A percentile compares a stretch with the other conserved stretches of the same genome.
phyloP scores from a whole-genome alignment of 92 coral and sea anemone species.

The Chrysogorgia sp. region DNA sequence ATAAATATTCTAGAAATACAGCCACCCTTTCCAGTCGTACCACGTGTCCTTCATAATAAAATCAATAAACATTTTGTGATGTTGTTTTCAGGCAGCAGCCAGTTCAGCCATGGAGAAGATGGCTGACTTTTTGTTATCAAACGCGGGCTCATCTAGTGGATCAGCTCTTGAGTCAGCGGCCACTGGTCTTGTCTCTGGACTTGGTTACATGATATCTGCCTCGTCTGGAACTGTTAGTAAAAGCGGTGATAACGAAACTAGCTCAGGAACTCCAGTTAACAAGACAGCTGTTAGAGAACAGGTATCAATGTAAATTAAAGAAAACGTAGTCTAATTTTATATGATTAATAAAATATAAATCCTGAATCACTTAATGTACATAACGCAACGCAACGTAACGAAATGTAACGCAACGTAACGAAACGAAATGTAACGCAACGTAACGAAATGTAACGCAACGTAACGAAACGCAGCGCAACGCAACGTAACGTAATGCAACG shows the following conservation, averaged over 20 bases:
- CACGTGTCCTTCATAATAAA: too few relatives aligned
- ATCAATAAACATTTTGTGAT: not conserved
- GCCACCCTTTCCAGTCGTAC: too few relatives aligned
- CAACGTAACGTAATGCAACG: too few relatives aligned
- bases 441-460: too few relatives aligned
- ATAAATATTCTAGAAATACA: not conserved
- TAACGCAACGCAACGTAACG: too few relatives aligned
- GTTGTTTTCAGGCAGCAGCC: not conserved
- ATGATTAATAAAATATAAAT: too few relatives aligned
- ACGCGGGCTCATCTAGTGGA: slow-evolving; percentile 6
- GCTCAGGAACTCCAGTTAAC: not conserved
- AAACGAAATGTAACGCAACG: too few relatives aligned
- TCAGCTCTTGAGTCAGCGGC: slow-evolving; percentile 49
- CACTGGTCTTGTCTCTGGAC: slow-evolving; percentile 46
- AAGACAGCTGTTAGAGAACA: not conserved
- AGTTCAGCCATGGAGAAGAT: slow-evolving; percentile 22
- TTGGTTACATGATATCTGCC: slow-evolving; percentile 43
- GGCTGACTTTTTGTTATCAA: slow-evolving; percentile 21
- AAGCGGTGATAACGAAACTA: not conserved
- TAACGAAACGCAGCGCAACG: too few relatives aligned
- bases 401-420: too few relatives aligned
- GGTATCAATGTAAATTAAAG: slow-evolving; percentile 6
- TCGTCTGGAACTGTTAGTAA: slow-evolving; percentile 2
- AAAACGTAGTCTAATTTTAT: too few relatives aligned
- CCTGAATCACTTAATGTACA: too few relatives aligned